A percentile compares a stretch with the other conserved stretches of the same genome.
Evolutionary conservation across 2,113 vertebrate species (phyloP).

Genomic region (Poecilia latipinna): DNA sequence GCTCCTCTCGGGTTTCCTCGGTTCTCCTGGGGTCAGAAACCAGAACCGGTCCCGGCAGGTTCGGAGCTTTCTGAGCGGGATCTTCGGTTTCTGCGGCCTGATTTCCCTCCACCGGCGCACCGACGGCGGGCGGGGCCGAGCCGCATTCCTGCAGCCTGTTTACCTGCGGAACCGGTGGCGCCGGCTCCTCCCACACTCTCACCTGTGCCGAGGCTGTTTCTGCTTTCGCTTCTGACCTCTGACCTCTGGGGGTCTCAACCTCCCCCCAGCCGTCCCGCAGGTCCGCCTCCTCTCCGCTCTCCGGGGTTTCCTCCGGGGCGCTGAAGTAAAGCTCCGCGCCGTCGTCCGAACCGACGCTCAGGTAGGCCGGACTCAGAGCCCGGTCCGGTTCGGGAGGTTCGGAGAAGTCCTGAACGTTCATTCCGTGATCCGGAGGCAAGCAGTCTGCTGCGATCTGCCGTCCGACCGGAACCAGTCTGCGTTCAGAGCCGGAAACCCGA

Average conservation of each 20-base stretch:
- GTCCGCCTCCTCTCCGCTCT: constrained; percentile 24
- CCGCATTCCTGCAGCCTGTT: constrained; percentile 64
- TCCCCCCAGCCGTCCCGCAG: too few relatives aligned
- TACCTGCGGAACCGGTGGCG: constrained; percentile 72
- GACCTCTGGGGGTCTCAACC: neutral
- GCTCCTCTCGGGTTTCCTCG: neutral
- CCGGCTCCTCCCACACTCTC: constrained; percentile 43
- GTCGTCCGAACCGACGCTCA: constrained; percentile 65
- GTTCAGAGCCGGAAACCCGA: constrained; percentile 43
- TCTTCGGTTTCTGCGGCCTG: constrained; percentile 41
- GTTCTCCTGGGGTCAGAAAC: neutral
- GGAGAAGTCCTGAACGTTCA: neutral
- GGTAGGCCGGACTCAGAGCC: constrained; percentile 41
- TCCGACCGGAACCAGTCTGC: constrained; percentile 49
- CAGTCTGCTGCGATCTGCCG: constrained; percentile 20
- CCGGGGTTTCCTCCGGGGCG: constrained; percentile 61
- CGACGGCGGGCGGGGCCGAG: constrained; percentile 52
- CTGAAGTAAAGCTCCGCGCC: constrained; percentile 68
- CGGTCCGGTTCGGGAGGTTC: neutral
- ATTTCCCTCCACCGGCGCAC: constrained; percentile 28
- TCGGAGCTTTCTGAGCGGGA: constrained; percentile 5
- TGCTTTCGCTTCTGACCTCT: neutral
- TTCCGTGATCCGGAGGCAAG: neutral
- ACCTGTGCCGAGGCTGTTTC: neutral
- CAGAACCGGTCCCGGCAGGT: neutral